Evolutionary conservation across 37 sponge, comb jelly and placozoan genomes (phyloP).

Genomic region (Bolinopsis microptera): DNA sequence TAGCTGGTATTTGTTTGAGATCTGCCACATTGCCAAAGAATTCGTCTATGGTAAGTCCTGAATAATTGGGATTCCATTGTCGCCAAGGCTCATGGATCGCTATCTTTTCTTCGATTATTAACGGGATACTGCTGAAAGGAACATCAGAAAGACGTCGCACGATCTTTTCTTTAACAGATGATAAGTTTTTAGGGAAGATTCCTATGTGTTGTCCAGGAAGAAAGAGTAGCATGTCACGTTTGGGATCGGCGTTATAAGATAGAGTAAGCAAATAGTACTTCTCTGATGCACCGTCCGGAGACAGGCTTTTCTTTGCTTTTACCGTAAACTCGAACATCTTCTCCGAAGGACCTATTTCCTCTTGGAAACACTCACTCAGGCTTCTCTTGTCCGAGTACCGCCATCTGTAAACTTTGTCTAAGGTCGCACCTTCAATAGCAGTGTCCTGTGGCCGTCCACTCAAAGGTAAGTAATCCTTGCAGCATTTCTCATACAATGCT

Average conservation of each 20-base stretch:
- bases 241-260: background rate
- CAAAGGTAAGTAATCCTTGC: background rate
- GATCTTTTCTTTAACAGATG: background rate
- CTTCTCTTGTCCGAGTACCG: background rate
- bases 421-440: background rate
- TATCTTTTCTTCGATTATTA: background rate
- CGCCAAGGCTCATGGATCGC: background rate
- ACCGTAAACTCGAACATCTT: background rate
- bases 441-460: too few relatives aligned
- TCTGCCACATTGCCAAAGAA: background rate
- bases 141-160: background rate
- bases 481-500: background rate
- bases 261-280: background rate
- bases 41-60: background rate
- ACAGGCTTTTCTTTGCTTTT: background rate
- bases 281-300: background rate
- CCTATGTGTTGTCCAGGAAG: background rate
- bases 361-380: background rate
- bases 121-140: background rate
- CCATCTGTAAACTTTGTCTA: background rate
- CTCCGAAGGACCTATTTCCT: background rate
- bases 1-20: background rate
- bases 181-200: background rate
- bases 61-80: background rate
- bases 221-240: background rate